Conservation (phyloP, 2,797 vertebrate species). For the Rhyacichthys aspro region DNA sequence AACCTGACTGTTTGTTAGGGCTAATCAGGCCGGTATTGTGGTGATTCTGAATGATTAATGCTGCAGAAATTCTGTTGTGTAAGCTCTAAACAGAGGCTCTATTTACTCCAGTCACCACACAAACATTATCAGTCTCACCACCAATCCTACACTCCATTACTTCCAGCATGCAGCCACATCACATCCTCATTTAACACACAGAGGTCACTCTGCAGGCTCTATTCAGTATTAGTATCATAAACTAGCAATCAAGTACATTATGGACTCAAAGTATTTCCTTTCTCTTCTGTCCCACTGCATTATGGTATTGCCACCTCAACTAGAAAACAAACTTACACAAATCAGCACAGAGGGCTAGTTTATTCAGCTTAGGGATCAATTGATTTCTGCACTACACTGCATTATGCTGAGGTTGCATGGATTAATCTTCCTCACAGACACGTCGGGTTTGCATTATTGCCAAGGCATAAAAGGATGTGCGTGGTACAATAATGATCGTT, state of each 20-base stretch:
- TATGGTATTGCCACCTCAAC: not conserved
- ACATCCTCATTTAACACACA: constrained; percentile 50
- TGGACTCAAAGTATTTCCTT: not conserved
- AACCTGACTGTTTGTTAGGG: not conserved
- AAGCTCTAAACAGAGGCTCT: constrained; percentile 43
- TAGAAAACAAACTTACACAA: not conserved
- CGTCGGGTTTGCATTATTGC: not conserved
- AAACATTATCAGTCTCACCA: constrained; percentile 32
- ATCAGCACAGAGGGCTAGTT: not conserved
- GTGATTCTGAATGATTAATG: constrained; percentile 24
- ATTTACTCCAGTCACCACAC: constrained; percentile 30
- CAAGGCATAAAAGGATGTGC: constrained; percentile 25
- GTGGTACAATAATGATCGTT: constrained; percentile 36
- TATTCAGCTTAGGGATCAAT: constrained; percentile 19
- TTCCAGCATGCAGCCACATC: constrained; percentile 42
- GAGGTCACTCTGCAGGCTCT: constrained; percentile 44
- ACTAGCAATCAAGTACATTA: not conserved
- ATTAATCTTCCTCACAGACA: constrained; percentile 17
- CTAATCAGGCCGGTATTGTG: constrained; percentile 52
- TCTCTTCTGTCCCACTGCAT: not conserved
- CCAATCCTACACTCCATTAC: constrained; percentile 35
- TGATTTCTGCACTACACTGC: constrained; percentile 10
- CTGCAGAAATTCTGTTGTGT: constrained; percentile 39
- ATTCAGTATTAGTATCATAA: not conserved
- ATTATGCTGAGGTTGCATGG: constrained; percentile 22